Evolutionary conservation across 2,113 vertebrate species (phyloP).

Genomic region (Lagopus muta): DNA sequence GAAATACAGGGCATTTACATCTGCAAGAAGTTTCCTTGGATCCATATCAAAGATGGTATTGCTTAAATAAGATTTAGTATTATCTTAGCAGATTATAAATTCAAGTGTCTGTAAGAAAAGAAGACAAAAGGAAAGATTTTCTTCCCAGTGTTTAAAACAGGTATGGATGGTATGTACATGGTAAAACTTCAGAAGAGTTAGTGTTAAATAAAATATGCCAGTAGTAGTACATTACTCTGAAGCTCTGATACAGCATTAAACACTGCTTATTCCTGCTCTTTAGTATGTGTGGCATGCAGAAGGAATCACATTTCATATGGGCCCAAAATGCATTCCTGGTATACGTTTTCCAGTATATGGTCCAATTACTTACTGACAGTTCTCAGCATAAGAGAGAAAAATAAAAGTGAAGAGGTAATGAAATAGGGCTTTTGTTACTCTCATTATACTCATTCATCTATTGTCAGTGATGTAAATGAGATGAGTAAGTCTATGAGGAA

Average conservation of each 20-base stretch:
- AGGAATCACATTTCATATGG: not conserved
- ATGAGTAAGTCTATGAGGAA: not conserved
- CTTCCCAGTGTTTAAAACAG: not conserved
- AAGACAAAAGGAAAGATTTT: not conserved
- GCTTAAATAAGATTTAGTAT: not conserved
- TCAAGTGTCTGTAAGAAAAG: not conserved
- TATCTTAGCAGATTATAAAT: not conserved
- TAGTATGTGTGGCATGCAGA: not conserved
- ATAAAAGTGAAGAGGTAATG: not conserved
- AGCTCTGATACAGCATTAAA: not conserved
- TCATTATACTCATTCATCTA: not conserved
- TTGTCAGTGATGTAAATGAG: slow-evolving; percentile 12
- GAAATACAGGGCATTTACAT: not conserved
- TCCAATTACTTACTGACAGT: not conserved
- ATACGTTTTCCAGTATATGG: not conserved
- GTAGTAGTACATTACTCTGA: not conserved
- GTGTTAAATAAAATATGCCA: not conserved
- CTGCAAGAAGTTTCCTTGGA: not conserved
- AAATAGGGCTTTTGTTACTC: not conserved
- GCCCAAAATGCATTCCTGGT: not conserved
- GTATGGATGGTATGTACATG: not conserved
- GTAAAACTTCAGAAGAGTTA: not conserved
- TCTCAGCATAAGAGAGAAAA: not conserved
- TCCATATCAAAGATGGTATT: not conserved
- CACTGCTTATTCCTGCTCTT: not conserved